These are phyloP conservation scores for Mechanitis mazaeus DNA, from an alignment of 2,888 invertebrate species.

Conservation along the genomic window DNA sequence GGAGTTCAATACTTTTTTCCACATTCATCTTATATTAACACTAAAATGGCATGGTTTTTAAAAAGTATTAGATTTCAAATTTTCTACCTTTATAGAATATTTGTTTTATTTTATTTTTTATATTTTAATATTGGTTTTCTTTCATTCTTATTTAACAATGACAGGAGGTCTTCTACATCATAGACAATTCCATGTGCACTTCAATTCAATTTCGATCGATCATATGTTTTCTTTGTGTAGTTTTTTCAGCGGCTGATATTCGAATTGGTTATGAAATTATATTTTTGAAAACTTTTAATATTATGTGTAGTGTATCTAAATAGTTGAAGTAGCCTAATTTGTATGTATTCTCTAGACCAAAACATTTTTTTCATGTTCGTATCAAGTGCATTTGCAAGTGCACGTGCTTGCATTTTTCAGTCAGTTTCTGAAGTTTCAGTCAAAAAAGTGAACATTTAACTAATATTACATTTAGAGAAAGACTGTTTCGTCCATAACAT, in stretches of 20 bases:
- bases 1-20: too few species aligned
- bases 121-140: neutral
- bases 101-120: neutral
- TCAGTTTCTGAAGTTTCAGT: constrained; percentile 55
- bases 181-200: constrained; percentile 73
- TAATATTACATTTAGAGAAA: constrained; percentile 13
- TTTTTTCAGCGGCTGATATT: constrained; percentile 74
- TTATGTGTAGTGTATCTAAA: constrained; percentile 28
- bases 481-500: constrained; percentile 5
- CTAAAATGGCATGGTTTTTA: too few species aligned
- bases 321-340: constrained; percentile 17
- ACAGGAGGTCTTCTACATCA: constrained; percentile 38
- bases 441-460: constrained; percentile 31
- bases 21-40: too few species aligned
- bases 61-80: too few species aligned
- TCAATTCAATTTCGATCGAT: constrained; percentile 70
- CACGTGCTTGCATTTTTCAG: constrained; percentile 74
- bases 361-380: constrained; percentile 35
- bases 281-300: constrained; percentile 35
- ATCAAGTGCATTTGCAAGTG: constrained; percentile 59
- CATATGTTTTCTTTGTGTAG: constrained; percentile 77
- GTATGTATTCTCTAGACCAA: constrained; percentile 7
- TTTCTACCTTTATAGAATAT: too few species aligned
- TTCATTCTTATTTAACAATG: constrained; percentile 30
- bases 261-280: constrained; percentile 65